Percentiles rank a stretch among this genome's conserved stretches.
Evolutionary conservation across 2,113 vertebrate species (phyloP).

Genomic region (Pluvianellus socialis): DNA sequence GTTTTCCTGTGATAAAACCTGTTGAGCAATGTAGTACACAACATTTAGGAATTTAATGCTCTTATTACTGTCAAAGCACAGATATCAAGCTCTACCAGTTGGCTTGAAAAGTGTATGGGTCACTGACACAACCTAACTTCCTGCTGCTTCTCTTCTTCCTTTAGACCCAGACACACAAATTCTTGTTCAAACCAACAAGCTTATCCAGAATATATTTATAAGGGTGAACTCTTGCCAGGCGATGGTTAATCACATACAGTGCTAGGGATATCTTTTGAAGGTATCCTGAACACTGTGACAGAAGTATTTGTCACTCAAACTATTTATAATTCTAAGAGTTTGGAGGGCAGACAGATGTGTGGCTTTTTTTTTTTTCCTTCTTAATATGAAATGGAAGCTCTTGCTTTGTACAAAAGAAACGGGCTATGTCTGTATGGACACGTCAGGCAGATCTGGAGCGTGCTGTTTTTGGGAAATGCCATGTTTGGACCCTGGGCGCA

Average conservation of each 20-base stretch:
- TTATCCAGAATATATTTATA: slow-evolving; percentile 12
- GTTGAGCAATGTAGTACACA: neutral
- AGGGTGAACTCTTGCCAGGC: neutral
- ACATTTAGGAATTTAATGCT: neutral
- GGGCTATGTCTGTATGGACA: neutral
- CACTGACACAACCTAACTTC: neutral
- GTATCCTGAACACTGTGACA: neutral
- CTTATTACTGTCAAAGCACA: neutral
- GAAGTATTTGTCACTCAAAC: slow-evolving; percentile 58
- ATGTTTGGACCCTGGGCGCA: fast-evolving
- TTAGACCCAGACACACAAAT: neutral
- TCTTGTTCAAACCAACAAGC: neutral
- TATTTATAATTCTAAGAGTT: slow-evolving; percentile 51
- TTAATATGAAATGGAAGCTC: neutral
- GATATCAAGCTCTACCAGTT: neutral
- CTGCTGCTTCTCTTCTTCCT: neutral
- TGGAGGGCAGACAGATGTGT: neutral
- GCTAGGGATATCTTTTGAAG: slow-evolving; percentile 31
- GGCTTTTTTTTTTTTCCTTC: neutral
- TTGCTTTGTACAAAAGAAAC: neutral
- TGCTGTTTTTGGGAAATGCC: neutral
- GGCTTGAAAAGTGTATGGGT: neutral
- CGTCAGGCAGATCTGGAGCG: fast-evolving
- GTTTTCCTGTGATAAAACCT: slow-evolving; percentile 47
- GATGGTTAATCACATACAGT: neutral